A percentile compares a stretch with the other conserved stretches of the same genome.
These are phyloP conservation scores for Drymodes brunneopygia DNA, from an alignment of 2,113 vertebrate species.

Conservation along the genomic window DNA sequence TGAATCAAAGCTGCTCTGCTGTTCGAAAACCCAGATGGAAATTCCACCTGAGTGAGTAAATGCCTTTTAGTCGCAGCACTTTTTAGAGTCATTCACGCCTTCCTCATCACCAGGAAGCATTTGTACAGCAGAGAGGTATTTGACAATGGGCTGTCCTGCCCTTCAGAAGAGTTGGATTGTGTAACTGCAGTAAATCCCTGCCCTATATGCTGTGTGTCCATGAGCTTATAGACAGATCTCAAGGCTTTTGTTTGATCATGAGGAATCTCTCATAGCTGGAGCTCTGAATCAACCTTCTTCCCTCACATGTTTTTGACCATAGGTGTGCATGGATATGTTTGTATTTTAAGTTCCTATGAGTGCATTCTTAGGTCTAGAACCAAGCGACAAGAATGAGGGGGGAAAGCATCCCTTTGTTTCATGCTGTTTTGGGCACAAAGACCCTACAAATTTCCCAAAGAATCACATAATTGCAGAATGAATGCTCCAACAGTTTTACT, in stretches of 20 bases:
- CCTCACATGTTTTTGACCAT: background rate
- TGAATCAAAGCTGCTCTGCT: background rate
- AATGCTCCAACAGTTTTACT: background rate
- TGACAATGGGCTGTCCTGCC: slow-evolving; percentile 11
- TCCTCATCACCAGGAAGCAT: slow-evolving; percentile 35
- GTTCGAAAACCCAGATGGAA: background rate
- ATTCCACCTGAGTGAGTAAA: slow-evolving; percentile 22
- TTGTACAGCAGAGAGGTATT: background rate
- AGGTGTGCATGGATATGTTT: background rate
- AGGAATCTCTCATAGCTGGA: background rate
- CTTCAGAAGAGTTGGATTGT: background rate
- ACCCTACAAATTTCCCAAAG: background rate
- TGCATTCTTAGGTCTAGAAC: background rate
- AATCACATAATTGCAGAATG: background rate
- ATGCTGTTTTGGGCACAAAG: background rate
- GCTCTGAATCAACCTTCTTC: background rate
- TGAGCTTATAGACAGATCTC: background rate
- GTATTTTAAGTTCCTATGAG: background rate
- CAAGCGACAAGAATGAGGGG: background rate
- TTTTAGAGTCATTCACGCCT: background rate
- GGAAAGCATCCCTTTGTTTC: background rate
- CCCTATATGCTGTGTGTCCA: background rate
- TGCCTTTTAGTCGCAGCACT: background rate
- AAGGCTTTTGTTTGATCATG: background rate
- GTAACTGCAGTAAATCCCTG: slow-evolving; percentile 15